phyloP scores from a whole-genome alignment of 2,888 invertebrate species.

The Acleris sparsana region DNA sequence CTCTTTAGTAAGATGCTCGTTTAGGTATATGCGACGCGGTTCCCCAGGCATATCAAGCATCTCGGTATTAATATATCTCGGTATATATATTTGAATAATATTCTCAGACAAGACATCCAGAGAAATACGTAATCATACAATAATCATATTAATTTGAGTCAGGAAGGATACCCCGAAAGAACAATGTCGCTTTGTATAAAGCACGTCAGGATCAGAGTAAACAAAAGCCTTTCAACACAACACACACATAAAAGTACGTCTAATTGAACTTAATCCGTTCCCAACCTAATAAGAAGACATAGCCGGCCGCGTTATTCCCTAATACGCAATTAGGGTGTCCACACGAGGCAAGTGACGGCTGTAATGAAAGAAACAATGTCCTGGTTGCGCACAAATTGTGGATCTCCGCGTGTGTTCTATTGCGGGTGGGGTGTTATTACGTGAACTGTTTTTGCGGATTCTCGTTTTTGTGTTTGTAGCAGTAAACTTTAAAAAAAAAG shows the following conservation, averaged over 20 bases:
- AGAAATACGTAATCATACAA: too few species aligned
- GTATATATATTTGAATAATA: too few species aligned
- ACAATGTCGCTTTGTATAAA: too few species aligned
- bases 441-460: slow-evolving; percentile 34
- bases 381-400: slow-evolving; percentile 54
- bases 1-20: too few species aligned
- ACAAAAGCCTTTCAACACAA: slow-evolving; percentile 1
- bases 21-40: too few species aligned
- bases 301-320: slow-evolving; percentile 41
- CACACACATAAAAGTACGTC: slow-evolving; percentile 8
- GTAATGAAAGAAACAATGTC: slow-evolving; percentile 62
- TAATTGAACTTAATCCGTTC: slow-evolving; percentile 29
- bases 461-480: neutral
- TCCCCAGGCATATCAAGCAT: too few species aligned
- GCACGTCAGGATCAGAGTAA: neutral
- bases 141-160: too few species aligned
- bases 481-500: too few species aligned
- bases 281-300: slow-evolving; percentile 40
- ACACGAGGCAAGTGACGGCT: slow-evolving; percentile 15
- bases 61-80: too few species aligned
- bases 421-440: slow-evolving; percentile 47
- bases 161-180: too few species aligned
- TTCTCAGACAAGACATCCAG: too few species aligned
- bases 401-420: slow-evolving; percentile 63
- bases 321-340: slow-evolving; percentile 63